phyloP scores from a whole-genome alignment of 2,797 vertebrate species.

The Phrynocephalus guinanensis region DNA sequence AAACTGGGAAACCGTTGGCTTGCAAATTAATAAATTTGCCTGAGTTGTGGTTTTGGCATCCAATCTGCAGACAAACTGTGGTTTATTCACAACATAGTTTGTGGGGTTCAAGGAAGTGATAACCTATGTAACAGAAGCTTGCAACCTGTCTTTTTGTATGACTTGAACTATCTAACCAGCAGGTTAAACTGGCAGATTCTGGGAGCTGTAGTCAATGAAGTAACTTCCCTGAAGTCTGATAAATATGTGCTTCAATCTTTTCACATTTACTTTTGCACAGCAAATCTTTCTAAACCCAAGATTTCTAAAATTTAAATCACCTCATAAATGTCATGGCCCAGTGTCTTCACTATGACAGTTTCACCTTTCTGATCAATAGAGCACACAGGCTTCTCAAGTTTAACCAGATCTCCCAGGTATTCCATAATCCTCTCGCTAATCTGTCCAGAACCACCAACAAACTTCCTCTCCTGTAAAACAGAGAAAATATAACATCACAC shows the following conservation, averaged over 20 bases:
- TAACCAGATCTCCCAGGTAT: slow-evolving; percentile 86
- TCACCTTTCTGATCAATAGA: slow-evolving; percentile 89
- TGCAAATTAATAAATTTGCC: too few species aligned
- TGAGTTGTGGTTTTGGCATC: too few species aligned
- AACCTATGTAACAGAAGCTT: too few species aligned
- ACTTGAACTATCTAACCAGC: too few species aligned
- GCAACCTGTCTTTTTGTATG: too few species aligned
- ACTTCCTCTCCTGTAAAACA: slow-evolving; percentile 90
- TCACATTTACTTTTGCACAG: background rate
- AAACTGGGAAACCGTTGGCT: too few species aligned
- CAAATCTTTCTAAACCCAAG: background rate
- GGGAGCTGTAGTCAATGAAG: too few species aligned
- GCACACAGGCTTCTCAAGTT: slow-evolving; percentile 87
- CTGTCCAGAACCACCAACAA: slow-evolving; percentile 90
- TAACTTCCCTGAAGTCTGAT: background rate
- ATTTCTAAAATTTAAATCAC: slow-evolving; percentile 69
- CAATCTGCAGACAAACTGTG: too few species aligned
- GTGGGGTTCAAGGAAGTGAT: too few species aligned
- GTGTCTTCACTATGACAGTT: slow-evolving; percentile 86
- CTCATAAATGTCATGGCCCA: slow-evolving; percentile 86
- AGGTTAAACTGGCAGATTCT: too few species aligned
- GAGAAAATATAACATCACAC: rapidly evolving
- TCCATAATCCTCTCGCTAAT: slow-evolving; percentile 90
- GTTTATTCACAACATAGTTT: too few species aligned
- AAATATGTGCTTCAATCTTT: background rate